Evolutionary conservation across 2,113 vertebrate genomes (phyloP).

Genomic region (Ellobius talpinus): DNA sequence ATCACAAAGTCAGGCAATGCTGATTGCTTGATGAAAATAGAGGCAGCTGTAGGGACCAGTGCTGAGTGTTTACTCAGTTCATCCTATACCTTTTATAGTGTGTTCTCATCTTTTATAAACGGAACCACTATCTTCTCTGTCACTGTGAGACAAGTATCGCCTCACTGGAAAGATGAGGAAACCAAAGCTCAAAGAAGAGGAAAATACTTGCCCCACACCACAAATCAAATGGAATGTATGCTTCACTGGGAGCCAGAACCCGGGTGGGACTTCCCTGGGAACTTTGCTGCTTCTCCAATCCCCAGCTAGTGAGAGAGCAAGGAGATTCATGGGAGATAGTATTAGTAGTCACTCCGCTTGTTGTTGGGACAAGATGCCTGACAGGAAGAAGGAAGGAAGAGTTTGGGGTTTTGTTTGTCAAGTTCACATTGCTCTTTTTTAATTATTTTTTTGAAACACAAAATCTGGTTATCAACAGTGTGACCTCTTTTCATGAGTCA

Average conservation of each 20-base stretch:
- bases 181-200: not conserved
- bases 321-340: not conserved
- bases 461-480: not conserved
- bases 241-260: not conserved
- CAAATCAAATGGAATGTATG: not conserved
- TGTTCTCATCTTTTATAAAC: not conserved
- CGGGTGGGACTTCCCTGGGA: not conserved
- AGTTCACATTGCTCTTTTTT: not conserved
- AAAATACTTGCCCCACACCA: conserved; percentile 18
- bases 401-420: not conserved
- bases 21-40: not conserved
- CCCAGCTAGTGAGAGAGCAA: not conserved
- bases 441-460: conserved; percentile 37
- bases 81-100: not conserved
- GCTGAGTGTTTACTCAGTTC: not conserved
- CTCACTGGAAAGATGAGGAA: not conserved
- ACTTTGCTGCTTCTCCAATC: not conserved
- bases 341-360: not conserved
- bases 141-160: not conserved
- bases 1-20: not conserved
- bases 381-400: not conserved
- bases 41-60: not conserved
- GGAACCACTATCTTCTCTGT: not conserved
- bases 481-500: not conserved
- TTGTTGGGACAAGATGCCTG: not conserved